Base-by-base conservation (phyloP, 1,140 invertebrate species). In the Aphelinus certus region DNA sequence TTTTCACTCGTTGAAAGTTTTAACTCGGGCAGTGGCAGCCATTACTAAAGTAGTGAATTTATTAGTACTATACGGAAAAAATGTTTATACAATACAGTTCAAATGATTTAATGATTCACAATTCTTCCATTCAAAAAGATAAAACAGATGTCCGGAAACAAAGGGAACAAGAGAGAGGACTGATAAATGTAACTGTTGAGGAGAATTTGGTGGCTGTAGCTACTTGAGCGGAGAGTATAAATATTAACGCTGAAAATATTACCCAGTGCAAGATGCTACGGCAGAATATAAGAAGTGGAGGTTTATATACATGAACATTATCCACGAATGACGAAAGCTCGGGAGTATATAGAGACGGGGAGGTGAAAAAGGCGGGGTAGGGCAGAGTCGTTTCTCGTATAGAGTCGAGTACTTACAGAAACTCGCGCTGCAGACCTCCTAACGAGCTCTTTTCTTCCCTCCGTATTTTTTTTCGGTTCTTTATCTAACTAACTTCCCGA, bases 361-460 rank as follows among this genome's bases (percentile, higher is more conserved):
- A 76, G 69, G 71, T 73, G 79, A 65, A 75, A 77, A 81, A 77
- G 75, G 75, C 7, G 71, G 76, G 78, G 73, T 76, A 79, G 73
- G 82, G 53, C 7, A 7, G 42, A 79, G 80, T 80, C 75, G 75
- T 82, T 78, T 79, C 78, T 77, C 79, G 81, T 82, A 77, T 77
- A 80, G 55, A 84, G 84, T 84, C 84, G 81, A 81, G 84, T 83
- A 83, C 84, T 85, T 84, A 80, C 81, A 81, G 81, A 85, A 85
- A 85, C 82, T 86, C 83, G 79, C 81, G 76, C 77, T 65, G 81
- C 81, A 86, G 85, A 86, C 83, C 84, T 83, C 81, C 82, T 87
- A 87, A 87, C 85, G 85, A 87, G 85, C 85, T 87, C 85, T 81
- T 87, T 87, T 87, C 85, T 87, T 87, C 83, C 83, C 85, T 87